Percentiles rank a stretch among this genome's conserved stretches.
Conservation (phyloP, 1,140 invertebrate genomes). For the Linepithema humile region DNA sequence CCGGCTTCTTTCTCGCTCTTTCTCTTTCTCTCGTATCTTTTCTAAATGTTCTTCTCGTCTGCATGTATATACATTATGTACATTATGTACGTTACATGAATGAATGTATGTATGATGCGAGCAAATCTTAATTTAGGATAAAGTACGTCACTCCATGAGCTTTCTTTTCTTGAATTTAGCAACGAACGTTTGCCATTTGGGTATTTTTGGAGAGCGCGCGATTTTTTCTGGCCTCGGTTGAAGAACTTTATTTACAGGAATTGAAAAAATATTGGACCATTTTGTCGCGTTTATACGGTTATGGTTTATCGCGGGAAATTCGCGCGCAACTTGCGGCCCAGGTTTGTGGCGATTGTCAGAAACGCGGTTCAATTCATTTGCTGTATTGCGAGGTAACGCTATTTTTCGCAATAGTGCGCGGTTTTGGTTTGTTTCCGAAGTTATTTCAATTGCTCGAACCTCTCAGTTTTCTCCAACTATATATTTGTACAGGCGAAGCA, state of each 20-base stretch:
- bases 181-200: background rate
- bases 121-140: conserved; percentile 14
- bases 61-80: background rate
- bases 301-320: conserved; percentile 39
- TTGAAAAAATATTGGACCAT: conserved; percentile 17
- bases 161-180: background rate
- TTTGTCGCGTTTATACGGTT: conserved; percentile 26
- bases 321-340: conserved; percentile 38
- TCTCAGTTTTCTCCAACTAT: background rate
- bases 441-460: conserved; percentile 7
- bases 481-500: background rate
- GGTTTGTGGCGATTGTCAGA: conserved; percentile 18
- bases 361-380: conserved; percentile 13
- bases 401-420: conserved; percentile 5
- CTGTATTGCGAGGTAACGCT: background rate
- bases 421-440: background rate
- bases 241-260: conserved; percentile 34
- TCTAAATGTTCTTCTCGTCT: conserved; percentile 25
- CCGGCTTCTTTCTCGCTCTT: conserved; percentile 44
- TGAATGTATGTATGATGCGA: background rate
- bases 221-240: conserved; percentile 1
- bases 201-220: background rate
- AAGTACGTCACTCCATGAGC: background rate
- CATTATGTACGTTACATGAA: background rate
- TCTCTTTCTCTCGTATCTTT: conserved; percentile 44